Percentiles rank a stretch among this genome's conserved stretches.
Conservation (phyloP, 2,797 vertebrate species). For the Phrynocephalus vlangalii region DNA sequence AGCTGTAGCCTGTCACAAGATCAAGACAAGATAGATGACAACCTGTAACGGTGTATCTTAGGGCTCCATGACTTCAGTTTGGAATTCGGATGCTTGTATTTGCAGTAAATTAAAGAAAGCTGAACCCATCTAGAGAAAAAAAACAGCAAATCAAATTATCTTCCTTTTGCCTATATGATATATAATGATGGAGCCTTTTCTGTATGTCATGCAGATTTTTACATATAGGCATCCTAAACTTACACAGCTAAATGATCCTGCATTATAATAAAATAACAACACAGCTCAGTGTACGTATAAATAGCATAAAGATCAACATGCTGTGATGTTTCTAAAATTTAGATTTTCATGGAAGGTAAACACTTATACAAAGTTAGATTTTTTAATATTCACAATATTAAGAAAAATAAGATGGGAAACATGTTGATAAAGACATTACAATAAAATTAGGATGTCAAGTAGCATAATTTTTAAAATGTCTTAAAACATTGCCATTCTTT, state of each 20-base stretch:
- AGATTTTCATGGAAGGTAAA: slow-evolving; percentile 40
- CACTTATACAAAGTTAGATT: slow-evolving; percentile 20
- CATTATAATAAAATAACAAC: slow-evolving; percentile 38
- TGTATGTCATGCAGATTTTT: slow-evolving; percentile 67
- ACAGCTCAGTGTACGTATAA: slow-evolving; percentile 62
- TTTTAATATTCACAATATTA: slow-evolving; percentile 32
- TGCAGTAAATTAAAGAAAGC: slow-evolving; percentile 77
- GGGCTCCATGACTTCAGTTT: slow-evolving; percentile 76
- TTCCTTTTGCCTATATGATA: slow-evolving; percentile 68
- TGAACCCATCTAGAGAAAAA: slow-evolving; percentile 77
- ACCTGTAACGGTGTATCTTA: slow-evolving; percentile 77
- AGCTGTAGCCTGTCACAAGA: slow-evolving; percentile 73
- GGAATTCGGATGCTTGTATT: slow-evolving; percentile 74
- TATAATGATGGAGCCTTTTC: slow-evolving; percentile 68
- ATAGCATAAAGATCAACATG: slow-evolving; percentile 35
- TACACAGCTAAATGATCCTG: slow-evolving; percentile 54
- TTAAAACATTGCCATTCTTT: slow-evolving; percentile 43
- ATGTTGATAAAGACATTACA: slow-evolving; percentile 38
- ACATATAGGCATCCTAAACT: slow-evolving; percentile 59
- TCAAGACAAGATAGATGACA: slow-evolving; percentile 76
- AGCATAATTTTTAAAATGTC: slow-evolving; percentile 19
- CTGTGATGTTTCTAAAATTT: slow-evolving; percentile 56
- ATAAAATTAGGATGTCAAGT: slow-evolving; percentile 17
- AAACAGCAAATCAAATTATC: slow-evolving; percentile 73
- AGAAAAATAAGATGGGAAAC: slow-evolving; percentile 45